Base-by-base conservation (phyloP, 2,797 vertebrate species). In the Babyrousa celebensis region DNA sequence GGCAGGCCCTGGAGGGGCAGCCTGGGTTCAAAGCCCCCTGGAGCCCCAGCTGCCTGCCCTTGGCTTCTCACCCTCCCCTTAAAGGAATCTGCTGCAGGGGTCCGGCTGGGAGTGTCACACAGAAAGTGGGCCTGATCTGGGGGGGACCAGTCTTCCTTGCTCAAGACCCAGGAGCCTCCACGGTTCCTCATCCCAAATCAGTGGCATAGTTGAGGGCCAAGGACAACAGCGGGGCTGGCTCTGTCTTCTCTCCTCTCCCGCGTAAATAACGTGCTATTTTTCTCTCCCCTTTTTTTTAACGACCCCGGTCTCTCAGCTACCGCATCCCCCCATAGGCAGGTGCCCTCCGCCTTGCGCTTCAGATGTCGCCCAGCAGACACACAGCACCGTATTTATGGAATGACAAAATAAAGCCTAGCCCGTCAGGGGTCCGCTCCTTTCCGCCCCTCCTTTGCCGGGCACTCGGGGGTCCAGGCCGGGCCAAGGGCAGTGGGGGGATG, bases 311-410 rank as follows among this genome's bases (percentile, higher is more conserved):
- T 80, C 96, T 79, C 78, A 15, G 95, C 97, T 94, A 27, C 36
- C 8, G 87, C 91, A 11, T 72, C 58, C 88, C 40, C 95, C 98
- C n/a, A 1, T 98, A 98, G 98, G 98, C 98, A 99, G 98, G 96
- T 98, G 99, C 99, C 98, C 97, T 97, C 97, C 97, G 98, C 99
- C 99, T 99, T 98, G 97, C 99, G 98, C 99, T 99, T 97, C 99
- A 98, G 98, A 98, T 97, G 97, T 98, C 98, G 97, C 98, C 98
- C 93, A 48, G 99, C 97, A 91, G 97, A 98, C 99, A 98, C 98
- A 98, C 98, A 98, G 99, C 98, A 97, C 95, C 92, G 97, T 99
- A 99, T 99, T 99, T 98, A 99, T 98, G 99, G 99, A 99, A 99
- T 99, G 98, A 99, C 97, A 97, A 98, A 99, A 99, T 99, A 99